These are phyloP conservation scores for Bactericera cockerelli DNA, from an alignment of 1,140 invertebrate genomes.

Conservation along the genomic window DNA sequence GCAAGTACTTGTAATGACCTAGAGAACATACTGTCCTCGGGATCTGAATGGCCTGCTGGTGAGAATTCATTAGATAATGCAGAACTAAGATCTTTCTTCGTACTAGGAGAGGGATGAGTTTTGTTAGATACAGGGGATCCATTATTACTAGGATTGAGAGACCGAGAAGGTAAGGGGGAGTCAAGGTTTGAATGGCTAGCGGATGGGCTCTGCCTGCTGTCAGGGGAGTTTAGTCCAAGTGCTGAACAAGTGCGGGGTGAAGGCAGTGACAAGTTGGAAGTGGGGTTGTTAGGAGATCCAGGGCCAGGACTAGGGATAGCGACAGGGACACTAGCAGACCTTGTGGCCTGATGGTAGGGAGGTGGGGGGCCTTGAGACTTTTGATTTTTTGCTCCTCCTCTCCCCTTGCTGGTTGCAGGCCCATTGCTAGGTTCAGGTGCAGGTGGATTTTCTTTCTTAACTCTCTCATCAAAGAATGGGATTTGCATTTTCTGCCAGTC, in stretches of 20 bases:
- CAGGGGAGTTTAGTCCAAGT: conserved; percentile 47
- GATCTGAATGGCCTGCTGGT: conserved; percentile 24
- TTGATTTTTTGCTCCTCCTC: conserved; percentile 22
- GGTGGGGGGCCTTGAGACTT: conserved; percentile 68
- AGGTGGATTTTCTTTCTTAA: conserved; percentile 33
- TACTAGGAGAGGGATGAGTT: conserved; percentile 27
- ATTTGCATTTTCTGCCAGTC: conserved; percentile 83
- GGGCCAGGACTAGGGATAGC: conserved; percentile 54
- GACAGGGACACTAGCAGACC: conserved; percentile 70
- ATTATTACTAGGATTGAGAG: conserved; percentile 46
- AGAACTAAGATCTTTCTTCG: conserved; percentile 28
- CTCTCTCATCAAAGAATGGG: conserved; percentile 57
- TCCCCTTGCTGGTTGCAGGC: conserved; percentile 26
- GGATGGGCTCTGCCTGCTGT: conserved; percentile 45
- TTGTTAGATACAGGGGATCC: conserved; percentile 44
- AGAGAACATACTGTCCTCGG: conserved; percentile 62
- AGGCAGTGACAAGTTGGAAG: conserved; percentile 50
- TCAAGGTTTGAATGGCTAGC: conserved; percentile 29
- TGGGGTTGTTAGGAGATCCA: conserved; percentile 50
- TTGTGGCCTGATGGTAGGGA: conserved; percentile 62
- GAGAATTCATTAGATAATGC: conserved; percentile 23
- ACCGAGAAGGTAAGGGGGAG: conserved; percentile 31
- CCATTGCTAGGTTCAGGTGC: conserved; percentile 28
- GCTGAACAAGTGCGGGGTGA: conserved; percentile 46
- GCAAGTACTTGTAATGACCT: conserved; percentile 39